Percentiles rank a stretch among this genome's conserved stretches.
phyloP scores from a whole-genome alignment of 2,797 vertebrate species.

The Galago senegalensis region DNA sequence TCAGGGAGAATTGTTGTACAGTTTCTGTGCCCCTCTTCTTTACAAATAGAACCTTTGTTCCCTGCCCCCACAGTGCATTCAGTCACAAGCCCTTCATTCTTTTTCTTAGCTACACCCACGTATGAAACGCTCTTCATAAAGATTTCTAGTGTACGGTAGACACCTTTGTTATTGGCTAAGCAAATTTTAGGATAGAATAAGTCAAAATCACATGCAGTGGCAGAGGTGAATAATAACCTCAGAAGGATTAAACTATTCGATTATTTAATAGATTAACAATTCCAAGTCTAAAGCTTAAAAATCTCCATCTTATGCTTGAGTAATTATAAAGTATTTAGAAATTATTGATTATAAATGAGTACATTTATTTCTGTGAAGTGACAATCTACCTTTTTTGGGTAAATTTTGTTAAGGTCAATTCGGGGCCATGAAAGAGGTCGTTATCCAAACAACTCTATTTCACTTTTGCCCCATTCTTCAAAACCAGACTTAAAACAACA shows the following conservation, averaged over 20 bases:
- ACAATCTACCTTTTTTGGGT: not conserved
- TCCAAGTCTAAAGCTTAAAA: slow-evolving; percentile 47
- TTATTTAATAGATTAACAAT: not conserved
- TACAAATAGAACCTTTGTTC: slow-evolving; percentile 55
- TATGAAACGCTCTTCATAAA: not conserved
- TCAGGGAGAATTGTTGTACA: slow-evolving; percentile 51
- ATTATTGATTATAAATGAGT: slow-evolving; percentile 32
- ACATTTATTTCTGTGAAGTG: slow-evolving; percentile 38
- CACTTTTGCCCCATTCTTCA: not conserved
- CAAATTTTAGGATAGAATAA: not conserved
- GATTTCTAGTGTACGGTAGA: not conserved
- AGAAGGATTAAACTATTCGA: not conserved
- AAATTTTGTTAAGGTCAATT: slow-evolving; percentile 37
- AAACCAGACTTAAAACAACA: not conserved
- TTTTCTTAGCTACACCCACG: slow-evolving; percentile 41
- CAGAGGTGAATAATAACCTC: not conserved
- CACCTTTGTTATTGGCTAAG: slow-evolving; percentile 13
- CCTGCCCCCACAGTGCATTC: not conserved
- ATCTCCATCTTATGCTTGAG: slow-evolving; percentile 2
- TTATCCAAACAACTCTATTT: not conserved
- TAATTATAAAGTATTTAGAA: slow-evolving; percentile 2
- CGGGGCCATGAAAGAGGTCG: not conserved
- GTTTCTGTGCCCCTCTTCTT: slow-evolving; percentile 29
- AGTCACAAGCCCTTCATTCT: slow-evolving; percentile 23
- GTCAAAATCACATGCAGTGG: slow-evolving; percentile 17